phyloP scores from a whole-genome alignment of 2,888 invertebrate genomes.

The Aquatica leii region DNA sequence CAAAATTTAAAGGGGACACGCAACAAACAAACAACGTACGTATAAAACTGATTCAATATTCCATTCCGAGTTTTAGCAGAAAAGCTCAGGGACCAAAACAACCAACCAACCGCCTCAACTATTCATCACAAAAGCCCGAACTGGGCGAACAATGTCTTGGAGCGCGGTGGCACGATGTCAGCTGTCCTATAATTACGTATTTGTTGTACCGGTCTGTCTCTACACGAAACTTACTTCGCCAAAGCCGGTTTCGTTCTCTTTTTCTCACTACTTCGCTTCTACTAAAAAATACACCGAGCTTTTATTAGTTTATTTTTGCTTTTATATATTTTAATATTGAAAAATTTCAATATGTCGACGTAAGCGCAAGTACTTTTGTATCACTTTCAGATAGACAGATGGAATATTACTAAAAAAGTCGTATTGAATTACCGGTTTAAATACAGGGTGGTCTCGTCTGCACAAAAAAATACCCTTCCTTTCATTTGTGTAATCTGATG shows the following conservation, averaged over 20 bases:
- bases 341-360: too few species aligned
- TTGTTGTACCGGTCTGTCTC: constrained; percentile 27
- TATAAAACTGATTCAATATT: constrained; percentile 44
- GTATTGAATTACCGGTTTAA: too few species aligned
- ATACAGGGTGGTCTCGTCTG: too few species aligned
- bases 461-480: too few species aligned
- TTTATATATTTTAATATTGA: too few species aligned
- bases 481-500: too few species aligned
- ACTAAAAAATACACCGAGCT: constrained; percentile 22
- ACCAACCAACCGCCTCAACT: constrained; percentile 32
- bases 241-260: background rate
- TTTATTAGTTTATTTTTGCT: constrained; percentile 5
- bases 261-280: constrained; percentile 10
- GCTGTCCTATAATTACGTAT: constrained; percentile 45
- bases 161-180: constrained; percentile 42
- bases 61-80: constrained; percentile 36
- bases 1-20: constrained; percentile 29
- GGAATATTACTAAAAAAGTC: too few species aligned
- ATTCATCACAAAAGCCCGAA: constrained; percentile 41
- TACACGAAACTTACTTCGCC: constrained; percentile 1
- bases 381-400: too few species aligned
- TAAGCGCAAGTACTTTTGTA: too few species aligned
- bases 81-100: constrained; percentile 29
- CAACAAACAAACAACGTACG: constrained; percentile 23
- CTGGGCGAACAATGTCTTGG: constrained; percentile 40